A percentile compares a stretch with the other conserved stretches of the same genome.
These are phyloP conservation scores for Drosophila cardini DNA, from an alignment of 1,140 invertebrate species.

Conservation along the genomic window DNA sequence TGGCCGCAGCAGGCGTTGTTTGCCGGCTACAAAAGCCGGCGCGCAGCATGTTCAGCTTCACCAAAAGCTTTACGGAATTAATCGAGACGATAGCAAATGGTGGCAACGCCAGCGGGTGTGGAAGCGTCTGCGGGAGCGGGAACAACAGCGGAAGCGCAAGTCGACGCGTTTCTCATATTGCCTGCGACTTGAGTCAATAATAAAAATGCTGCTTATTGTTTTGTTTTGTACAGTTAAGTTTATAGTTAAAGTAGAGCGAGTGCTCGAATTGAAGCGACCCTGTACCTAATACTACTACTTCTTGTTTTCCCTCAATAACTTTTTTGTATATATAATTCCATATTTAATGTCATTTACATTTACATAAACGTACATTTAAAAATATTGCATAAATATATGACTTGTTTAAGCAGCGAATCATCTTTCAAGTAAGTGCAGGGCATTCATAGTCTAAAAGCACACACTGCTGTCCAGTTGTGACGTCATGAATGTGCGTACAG, in stretches of 20 bases:
- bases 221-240: conserved; percentile 42
- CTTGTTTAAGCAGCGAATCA: too few relatives aligned
- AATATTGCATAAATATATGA: background rate
- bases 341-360: background rate
- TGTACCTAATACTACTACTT: background rate
- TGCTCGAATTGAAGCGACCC: conserved; percentile 8
- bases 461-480: conserved; percentile 19
- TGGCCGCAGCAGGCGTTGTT: conserved; percentile 73
- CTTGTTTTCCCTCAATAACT: background rate
- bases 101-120: conserved; percentile 6
- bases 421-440: too few relatives aligned
- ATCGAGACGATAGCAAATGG: conserved; percentile 44
- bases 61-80: conserved; percentile 62
- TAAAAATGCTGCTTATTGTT: conserved; percentile 30
- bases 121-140: conserved; percentile 1
- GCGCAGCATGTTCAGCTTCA: conserved; percentile 72
- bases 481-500: conserved; percentile 33
- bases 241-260: conserved; percentile 5
- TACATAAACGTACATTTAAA: background rate
- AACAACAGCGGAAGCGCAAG: conserved; percentile 13
- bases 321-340: background rate
- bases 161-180: conserved; percentile 27
- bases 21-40: conserved; percentile 69
- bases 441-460: too few relatives aligned
- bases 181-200: conserved; percentile 38